Conservation (phyloP, 2,888 invertebrate genomes). For the Amphipyra berbera region DNA sequence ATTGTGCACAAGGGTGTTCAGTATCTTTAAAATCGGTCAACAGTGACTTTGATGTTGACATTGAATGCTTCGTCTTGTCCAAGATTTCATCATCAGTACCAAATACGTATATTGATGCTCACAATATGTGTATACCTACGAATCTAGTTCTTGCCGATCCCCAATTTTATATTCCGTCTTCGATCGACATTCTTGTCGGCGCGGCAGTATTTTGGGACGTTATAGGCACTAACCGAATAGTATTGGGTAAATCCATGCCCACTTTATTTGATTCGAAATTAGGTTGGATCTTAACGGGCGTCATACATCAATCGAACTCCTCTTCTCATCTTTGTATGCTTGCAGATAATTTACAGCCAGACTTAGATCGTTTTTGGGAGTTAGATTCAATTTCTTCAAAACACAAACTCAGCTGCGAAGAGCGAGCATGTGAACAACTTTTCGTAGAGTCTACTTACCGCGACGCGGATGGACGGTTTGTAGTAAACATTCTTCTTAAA, state of each 20-base stretch:
- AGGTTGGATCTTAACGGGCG: conserved; percentile 2
- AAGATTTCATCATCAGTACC: conserved; percentile 11
- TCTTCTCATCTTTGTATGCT: conserved; percentile 4
- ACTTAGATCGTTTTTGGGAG: conserved; percentile 10
- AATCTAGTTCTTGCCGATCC: conserved; percentile 4
- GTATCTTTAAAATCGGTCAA: neutral
- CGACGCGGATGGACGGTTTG: conserved; percentile 8
- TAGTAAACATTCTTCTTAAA: conserved; percentile 2
- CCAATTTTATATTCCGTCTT: neutral
- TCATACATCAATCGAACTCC: neutral
- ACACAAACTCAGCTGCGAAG: neutral
- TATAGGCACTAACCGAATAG: conserved; percentile 4
- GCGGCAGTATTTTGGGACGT: conserved; percentile 10
- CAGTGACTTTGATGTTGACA: neutral
- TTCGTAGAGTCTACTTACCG: conserved; percentile 10
- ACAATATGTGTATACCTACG: neutral
- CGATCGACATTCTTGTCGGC: conserved; percentile 9
- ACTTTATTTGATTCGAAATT: conserved; percentile 6
- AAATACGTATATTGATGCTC: neutral
- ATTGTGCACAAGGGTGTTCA: conserved; percentile 3
- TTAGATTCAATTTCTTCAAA: conserved; percentile 1
- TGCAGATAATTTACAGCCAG: neutral
- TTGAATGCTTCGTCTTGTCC: conserved; percentile 5
- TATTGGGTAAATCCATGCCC: neutral
- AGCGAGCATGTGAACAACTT: conserved; percentile 3